Percentiles rank a stretch among this genome's conserved stretches.
Conservation (phyloP, 2,113 vertebrate genomes). For the Catagonus wagneri region DNA sequence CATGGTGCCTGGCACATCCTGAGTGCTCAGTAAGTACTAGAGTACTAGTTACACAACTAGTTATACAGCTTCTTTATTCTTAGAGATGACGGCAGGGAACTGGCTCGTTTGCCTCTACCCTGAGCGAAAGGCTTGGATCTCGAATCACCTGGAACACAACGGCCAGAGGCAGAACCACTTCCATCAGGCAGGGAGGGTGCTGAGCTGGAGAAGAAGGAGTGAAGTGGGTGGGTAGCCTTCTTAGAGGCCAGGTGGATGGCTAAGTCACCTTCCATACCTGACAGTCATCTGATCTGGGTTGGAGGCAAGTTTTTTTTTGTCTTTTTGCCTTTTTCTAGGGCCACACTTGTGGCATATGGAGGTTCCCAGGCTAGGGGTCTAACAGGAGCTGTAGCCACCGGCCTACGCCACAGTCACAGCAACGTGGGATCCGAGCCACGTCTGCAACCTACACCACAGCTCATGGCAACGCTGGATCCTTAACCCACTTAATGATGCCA, state of each 20-base stretch:
- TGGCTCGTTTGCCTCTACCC: background rate
- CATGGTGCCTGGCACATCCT: background rate
- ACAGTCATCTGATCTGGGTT: background rate
- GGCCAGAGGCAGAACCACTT: background rate
- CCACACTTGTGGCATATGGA: no score
- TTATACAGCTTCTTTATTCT: background rate
- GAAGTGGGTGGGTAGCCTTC: background rate
- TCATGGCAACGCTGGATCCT: no score
- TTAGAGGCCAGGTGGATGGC: background rate
- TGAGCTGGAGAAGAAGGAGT: background rate
- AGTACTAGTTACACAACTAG: background rate
- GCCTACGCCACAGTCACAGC: no score
- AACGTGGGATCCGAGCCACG: no score
- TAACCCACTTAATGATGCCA: no score
- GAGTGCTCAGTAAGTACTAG: background rate
- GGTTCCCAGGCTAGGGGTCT: no score
- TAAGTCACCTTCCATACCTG: background rate
- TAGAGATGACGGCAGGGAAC: background rate
- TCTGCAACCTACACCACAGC: no score
- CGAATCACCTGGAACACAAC: background rate
- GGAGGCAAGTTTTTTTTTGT: background rate
- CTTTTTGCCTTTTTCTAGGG: no score
- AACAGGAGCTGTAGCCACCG: no score
- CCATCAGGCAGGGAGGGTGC: accelerated
- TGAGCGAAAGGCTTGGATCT: background rate